phyloP scores from a whole-genome alignment of 92 coral and sea anemone genomes.

The Parazoanthus darwini region DNA sequence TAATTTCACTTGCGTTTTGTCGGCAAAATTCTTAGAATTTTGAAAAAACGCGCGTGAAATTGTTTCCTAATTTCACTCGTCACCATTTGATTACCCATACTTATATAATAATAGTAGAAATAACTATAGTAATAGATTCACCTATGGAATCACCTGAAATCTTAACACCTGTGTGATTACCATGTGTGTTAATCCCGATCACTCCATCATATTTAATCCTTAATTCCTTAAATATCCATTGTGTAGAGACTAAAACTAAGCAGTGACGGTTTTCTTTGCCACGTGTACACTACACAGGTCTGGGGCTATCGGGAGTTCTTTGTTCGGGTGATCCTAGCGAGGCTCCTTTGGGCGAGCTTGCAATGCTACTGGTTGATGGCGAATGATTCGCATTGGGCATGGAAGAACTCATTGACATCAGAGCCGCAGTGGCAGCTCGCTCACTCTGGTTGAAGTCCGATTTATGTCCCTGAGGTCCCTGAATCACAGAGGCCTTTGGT shows the following conservation, averaged over 20 bases:
- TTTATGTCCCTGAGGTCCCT: constrained; percentile 60
- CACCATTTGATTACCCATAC: no score
- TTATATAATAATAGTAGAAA: no score
- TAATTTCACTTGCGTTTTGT: no score
- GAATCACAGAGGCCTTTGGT: constrained; percentile 55
- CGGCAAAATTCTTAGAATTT: no score
- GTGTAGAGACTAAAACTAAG: neutral
- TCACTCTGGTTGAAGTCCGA: constrained; percentile 67
- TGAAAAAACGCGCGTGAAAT: no score
- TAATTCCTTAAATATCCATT: neutral
- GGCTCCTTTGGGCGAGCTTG: constrained; percentile 23
- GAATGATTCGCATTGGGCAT: constrained; percentile 16
- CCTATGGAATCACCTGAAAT: no score
- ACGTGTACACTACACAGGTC: neutral
- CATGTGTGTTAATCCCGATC: no score
- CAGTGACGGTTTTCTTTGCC: neutral
- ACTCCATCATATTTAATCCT: neutral
- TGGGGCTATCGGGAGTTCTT: constrained; percentile 33
- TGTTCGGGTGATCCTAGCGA: constrained; percentile 18
- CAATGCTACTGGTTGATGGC: constrained; percentile 7
- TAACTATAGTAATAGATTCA: no score
- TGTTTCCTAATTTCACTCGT: no score
- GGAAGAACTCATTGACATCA: constrained; percentile 78
- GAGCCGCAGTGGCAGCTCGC: constrained; percentile 81
- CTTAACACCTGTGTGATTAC: neutral